These are phyloP conservation scores for Euzophera pinguis DNA, from an alignment of 2,888 invertebrate species.

Conservation along the genomic window DNA sequence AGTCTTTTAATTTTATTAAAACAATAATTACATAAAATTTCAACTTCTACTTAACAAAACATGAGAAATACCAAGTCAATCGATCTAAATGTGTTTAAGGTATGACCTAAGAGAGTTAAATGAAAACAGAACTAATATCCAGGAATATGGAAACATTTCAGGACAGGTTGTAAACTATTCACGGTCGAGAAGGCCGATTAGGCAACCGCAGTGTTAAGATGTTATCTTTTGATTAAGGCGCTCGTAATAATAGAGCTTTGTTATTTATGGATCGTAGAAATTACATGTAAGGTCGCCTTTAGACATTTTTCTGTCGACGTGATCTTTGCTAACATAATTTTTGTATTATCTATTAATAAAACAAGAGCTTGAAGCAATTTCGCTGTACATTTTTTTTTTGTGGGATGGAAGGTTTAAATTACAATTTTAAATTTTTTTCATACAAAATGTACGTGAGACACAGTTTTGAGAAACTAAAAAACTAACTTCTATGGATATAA, in stretches of 20 bases:
- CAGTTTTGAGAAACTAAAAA: no score
- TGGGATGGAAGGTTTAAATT: no score
- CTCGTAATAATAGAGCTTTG: constrained; percentile 66
- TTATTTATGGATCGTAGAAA: constrained; percentile 64
- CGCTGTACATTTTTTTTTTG: not conserved
- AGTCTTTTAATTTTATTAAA: no score
- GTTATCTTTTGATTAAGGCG: constrained; percentile 76
- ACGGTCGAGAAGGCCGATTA: constrained; percentile 43
- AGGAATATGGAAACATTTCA: not conserved
- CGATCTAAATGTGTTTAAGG: no score
- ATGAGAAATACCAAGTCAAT: no score
- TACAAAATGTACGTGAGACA: no score
- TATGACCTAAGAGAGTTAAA: no score
- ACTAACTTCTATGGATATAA: no score
- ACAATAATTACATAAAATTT: no score
- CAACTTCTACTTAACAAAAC: no score
- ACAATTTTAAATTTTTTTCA: no score
- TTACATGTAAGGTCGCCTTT: constrained; percentile 41
- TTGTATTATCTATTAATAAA: constrained; percentile 16
- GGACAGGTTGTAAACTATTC: not conserved
- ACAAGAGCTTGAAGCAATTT: constrained; percentile 13
- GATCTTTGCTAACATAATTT: constrained; percentile 34
- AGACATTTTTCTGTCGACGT: constrained; percentile 41
- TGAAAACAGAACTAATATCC: no score
- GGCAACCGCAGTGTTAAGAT: constrained; percentile 67